A percentile compares a stretch with the other conserved stretches of the same genome.
These are phyloP conservation scores for Aporophyla nigra DNA, from an alignment of 2,888 invertebrate genomes.

Conservation along the genomic window DNA sequence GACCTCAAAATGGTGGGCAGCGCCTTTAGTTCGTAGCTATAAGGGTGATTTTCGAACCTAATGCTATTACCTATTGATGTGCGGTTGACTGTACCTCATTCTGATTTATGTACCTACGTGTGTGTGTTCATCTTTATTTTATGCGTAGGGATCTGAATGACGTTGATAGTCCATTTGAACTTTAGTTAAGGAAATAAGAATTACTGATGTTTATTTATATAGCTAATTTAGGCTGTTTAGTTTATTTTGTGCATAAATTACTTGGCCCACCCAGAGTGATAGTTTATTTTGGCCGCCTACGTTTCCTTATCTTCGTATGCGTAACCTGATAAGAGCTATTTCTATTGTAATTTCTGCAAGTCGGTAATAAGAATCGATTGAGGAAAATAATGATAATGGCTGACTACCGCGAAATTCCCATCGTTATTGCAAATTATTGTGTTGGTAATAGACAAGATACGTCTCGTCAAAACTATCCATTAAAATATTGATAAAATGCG, in stretches of 20 bases:
- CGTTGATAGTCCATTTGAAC: conserved; percentile 40
- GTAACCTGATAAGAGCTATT: conserved; percentile 20
- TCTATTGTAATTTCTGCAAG: conserved; percentile 14
- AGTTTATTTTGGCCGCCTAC: conserved; percentile 15
- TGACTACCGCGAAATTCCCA: neutral
- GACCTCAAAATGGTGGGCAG: too few species aligned
- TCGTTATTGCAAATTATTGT: neutral
- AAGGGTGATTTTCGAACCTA: neutral
- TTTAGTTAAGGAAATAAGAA: neutral
- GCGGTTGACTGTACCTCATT: neutral
- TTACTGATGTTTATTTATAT: neutral
- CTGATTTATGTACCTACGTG: conserved; percentile 31
- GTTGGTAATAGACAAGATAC: neutral
- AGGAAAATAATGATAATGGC: conserved; percentile 1
- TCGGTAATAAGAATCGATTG: neutral
- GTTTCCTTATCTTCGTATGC: conserved; percentile 8
- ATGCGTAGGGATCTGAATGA: conserved; percentile 38
- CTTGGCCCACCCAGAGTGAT: conserved; percentile 16
- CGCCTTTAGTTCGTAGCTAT: neutral
- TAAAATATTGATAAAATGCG: conserved; percentile 12
- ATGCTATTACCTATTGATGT: neutral
- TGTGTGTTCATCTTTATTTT: conserved; percentile 42
- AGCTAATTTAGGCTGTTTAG: conserved; percentile 4
- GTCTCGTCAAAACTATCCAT: conserved; percentile 11
- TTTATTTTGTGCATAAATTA: conserved; percentile 11